phyloP scores from a whole-genome alignment of 2,888 invertebrate species.

The Lingula anatina region DNA sequence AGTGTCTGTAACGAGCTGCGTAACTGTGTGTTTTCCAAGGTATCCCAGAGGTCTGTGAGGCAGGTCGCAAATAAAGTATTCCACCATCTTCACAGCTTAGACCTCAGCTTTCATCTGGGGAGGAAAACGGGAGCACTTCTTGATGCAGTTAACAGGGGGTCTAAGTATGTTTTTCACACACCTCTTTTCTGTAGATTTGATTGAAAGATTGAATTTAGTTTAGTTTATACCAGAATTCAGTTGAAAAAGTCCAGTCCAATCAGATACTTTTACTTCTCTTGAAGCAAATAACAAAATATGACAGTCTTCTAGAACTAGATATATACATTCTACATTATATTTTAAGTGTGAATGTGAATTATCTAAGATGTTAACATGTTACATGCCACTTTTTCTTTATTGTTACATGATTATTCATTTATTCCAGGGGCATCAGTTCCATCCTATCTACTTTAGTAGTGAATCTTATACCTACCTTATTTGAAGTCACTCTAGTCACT shows the following conservation, averaged over 20 bases:
- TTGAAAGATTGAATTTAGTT: too few species aligned
- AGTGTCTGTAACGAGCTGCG: conserved; percentile 92
- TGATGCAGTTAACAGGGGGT: conserved; percentile 65
- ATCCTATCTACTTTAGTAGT: conserved; percentile 95
- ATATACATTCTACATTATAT: too few species aligned
- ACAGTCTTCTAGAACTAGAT: too few species aligned
- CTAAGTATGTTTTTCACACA: conserved; percentile 49
- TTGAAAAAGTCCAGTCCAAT: too few species aligned
- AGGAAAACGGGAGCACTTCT: conserved; percentile 93
- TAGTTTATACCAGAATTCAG: too few species aligned
- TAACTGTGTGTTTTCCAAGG: conserved; percentile 96
- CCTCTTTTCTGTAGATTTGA: too few species aligned
- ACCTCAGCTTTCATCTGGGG: conserved; percentile 87
- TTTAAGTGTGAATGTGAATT: too few species aligned
- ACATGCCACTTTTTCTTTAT: too few species aligned
- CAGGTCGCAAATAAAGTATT: conserved; percentile 93
- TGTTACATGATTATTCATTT: too few species aligned
- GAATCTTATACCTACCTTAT: conserved; percentile 91
- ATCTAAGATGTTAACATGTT: too few species aligned
- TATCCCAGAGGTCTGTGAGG: conserved; percentile 94
- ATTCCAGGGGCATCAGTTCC: conserved; percentile 92
- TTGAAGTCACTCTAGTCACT: conserved; percentile 87
- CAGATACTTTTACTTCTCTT: too few species aligned
- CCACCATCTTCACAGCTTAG: conserved; percentile 88
- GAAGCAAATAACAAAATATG: too few species aligned